These are phyloP conservation scores for Fundulus diaphanus DNA, from an alignment of 2,797 vertebrate genomes.

Conservation along the genomic window DNA sequence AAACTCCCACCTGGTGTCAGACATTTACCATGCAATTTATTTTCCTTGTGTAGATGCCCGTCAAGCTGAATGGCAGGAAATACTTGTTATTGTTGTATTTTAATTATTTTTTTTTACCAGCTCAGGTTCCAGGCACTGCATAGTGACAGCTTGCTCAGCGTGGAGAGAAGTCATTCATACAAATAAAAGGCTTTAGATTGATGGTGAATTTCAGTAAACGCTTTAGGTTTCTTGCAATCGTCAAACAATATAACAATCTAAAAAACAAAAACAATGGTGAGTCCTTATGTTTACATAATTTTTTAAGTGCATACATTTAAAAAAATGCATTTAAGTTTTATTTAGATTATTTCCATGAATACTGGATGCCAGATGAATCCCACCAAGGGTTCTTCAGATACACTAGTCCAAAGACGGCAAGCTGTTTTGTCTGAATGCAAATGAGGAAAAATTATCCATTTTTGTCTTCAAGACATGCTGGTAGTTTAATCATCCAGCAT, in stretches of 20 bases:
- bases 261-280: not conserved
- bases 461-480: too few relatives aligned
- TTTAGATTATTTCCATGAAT: too few relatives aligned
- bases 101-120: not conserved
- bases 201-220: not conserved
- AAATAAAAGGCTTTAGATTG: not conserved
- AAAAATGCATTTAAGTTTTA: too few relatives aligned
- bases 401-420: too few relatives aligned
- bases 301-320: not conserved
- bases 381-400: too few relatives aligned
- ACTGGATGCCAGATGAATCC: too few relatives aligned
- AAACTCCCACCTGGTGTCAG: constrained; percentile 23
- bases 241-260: not conserved
- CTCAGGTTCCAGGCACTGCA: constrained; percentile 16
- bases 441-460: too few relatives aligned
- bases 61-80: constrained; percentile 21
- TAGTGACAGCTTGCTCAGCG: not conserved
- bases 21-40: constrained; percentile 25
- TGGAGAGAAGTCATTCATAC: not conserved
- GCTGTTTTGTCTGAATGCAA: too few relatives aligned
- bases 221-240: not conserved
- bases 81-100: too few relatives aligned
- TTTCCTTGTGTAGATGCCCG: constrained; percentile 4
- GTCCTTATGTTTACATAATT: not conserved
- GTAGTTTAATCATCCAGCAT: too few relatives aligned